Evolutionary conservation across 2,113 vertebrate species (phyloP).

Genomic region (Pogonocichla stellata): DNA sequence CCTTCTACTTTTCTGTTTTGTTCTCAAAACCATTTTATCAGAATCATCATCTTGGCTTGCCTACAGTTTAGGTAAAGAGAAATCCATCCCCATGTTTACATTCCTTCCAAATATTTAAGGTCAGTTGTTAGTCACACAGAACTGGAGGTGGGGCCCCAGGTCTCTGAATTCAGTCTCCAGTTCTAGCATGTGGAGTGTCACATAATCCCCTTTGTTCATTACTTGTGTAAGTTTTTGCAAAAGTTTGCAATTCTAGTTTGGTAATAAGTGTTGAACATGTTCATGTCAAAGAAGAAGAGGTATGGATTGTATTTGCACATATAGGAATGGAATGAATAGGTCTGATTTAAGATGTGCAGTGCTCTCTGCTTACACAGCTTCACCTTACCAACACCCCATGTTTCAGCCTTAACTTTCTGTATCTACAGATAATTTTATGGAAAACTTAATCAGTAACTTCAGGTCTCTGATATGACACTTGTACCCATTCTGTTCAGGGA

Average conservation of each 20-base stretch:
- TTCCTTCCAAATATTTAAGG: background rate
- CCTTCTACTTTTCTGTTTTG: background rate
- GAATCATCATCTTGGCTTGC: background rate
- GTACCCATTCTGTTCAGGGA: background rate
- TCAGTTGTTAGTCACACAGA: background rate
- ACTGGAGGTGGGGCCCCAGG: background rate
- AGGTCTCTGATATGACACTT: background rate
- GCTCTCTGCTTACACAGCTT: background rate
- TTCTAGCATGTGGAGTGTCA: background rate
- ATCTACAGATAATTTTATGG: background rate
- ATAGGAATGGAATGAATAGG: background rate
- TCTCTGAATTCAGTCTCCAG: background rate
- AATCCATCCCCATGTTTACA: background rate
- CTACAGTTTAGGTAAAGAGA: background rate
- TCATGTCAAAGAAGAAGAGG: background rate
- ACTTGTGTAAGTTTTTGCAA: background rate
- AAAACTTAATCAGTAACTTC: background rate
- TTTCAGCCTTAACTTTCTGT: background rate
- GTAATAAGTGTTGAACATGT: background rate
- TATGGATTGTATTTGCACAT: background rate
- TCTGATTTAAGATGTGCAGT: background rate
- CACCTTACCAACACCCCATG: background rate
- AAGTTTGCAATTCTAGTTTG: background rate
- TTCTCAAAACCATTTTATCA: background rate
- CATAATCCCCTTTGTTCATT: background rate